Evolutionary conservation across 2,797 vertebrate species (phyloP), one percentile per base, ranked within the genome.

Genomic region (Cottoperca gobio): DNA sequence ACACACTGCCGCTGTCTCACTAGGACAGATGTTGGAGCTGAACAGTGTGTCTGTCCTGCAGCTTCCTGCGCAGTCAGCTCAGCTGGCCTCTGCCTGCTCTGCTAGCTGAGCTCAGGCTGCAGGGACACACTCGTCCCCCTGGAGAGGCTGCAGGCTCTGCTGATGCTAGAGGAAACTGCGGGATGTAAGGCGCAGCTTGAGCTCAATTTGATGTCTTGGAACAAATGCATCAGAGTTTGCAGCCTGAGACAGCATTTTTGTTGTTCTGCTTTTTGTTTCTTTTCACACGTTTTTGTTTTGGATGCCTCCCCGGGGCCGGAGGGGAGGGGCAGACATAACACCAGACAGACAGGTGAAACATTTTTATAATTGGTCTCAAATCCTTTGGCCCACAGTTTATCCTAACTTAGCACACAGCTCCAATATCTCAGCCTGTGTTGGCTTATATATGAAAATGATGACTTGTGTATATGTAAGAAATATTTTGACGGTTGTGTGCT

Each of bases 131-230:
- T 76, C n/a, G 17, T 59, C 60, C 76, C 83, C 73, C 82, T 39
- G 57, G 84, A 81, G 89, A 90, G 85, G 53, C 85, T 78, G 63
- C 70, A 42, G 76, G 52, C 81, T 82, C 82, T 92, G 89, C 92
- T 93, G 89, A 93, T 82, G 86, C 76, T 58, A 43, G 69, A 81
- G 75, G 71, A 90, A 91, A 83, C 65, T 82, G 13, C 3, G 11
- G 73, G 75, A 88, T 82, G 64, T 63, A 78, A 82, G 74, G 74
- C 70, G 31, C 87, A 85, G 78, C 83, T 84, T 80, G 71, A 86
- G 76, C 85, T 82, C 67, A 75, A 28, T 88, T 87, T 81, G 66
- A 81, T 82, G 70, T 87, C 82, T 82, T 68, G 45, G 71, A 85
- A 82, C 70, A 82, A 75, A 73, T 49, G 60, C 68, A 45, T 67